Evolutionary conservation across 2,113 vertebrate species (phyloP).

Genomic region (Onychostruthus taczanowskii): DNA sequence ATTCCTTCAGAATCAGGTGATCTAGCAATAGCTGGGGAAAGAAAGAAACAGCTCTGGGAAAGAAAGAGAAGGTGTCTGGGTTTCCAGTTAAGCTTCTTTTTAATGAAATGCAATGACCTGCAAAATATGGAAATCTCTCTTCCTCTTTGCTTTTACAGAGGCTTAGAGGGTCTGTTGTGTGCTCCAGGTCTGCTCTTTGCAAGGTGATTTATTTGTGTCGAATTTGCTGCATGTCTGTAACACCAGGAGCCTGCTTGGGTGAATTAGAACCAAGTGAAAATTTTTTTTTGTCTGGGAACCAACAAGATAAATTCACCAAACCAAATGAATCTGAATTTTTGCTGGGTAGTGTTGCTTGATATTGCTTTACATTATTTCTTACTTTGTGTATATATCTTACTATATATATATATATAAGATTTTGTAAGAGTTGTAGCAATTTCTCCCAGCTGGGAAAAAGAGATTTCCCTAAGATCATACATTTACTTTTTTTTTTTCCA

Average conservation of each 20-base stretch:
- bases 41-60: background rate
- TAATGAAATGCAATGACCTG: background rate
- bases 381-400: background rate
- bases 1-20: background rate
- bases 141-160: background rate
- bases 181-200: background rate
- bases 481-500: background rate
- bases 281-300: background rate
- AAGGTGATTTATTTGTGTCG: background rate
- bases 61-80: background rate
- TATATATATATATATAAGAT: background rate
- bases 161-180: background rate
- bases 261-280: conserved; percentile 5
- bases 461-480: background rate
- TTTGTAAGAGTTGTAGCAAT: background rate
- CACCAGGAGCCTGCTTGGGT: background rate
- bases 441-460: background rate
- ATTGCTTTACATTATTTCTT: background rate
- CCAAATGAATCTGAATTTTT: background rate
- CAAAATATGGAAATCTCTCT: background rate
- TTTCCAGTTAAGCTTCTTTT: background rate
- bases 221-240: background rate
- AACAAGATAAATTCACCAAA: background rate
- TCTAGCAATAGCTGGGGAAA: background rate
- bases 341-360: fast-evolving